Evolutionary conservation across 2,888 invertebrate species (phyloP).

Genomic region (Mythimna albipuncta): DNA sequence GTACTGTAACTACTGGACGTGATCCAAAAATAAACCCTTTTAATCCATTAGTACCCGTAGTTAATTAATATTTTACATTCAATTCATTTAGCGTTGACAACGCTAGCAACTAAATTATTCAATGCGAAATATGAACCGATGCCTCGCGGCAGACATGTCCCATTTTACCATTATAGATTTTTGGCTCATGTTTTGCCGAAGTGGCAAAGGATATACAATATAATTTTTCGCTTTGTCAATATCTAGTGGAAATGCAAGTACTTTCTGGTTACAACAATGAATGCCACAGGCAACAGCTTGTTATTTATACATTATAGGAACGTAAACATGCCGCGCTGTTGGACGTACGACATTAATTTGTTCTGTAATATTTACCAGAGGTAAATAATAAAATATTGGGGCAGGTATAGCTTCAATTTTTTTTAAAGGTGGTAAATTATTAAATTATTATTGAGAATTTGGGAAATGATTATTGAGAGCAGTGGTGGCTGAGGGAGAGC

Average conservation of each 20-base stretch:
- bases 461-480: too few species aligned
- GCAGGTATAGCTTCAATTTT: too few species aligned
- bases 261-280: conserved; percentile 7
- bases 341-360: neutral
- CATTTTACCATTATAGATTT: conserved; percentile 27
- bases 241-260: conserved; percentile 20
- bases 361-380: neutral
- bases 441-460: too few species aligned
- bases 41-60: conserved; percentile 1
- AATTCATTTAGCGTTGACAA: conserved; percentile 45
- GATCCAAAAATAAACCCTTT: neutral
- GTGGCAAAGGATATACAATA: conserved; percentile 20
- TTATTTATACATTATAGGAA: neutral
- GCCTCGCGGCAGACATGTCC: conserved; percentile 32
- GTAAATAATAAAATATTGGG: neutral
- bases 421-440: too few species aligned
- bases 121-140: conserved; percentile 18
- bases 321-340: neutral
- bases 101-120: conserved; percentile 49
- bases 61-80: conserved; percentile 44
- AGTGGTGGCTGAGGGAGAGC: too few species aligned
- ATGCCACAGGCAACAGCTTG: conserved; percentile 7
- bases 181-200: conserved; percentile 35
- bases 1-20: neutral
- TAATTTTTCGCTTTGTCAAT: conserved; percentile 8